Conservation (phyloP, 2,113 vertebrate species). For the Gopherus flavomarginatus region DNA sequence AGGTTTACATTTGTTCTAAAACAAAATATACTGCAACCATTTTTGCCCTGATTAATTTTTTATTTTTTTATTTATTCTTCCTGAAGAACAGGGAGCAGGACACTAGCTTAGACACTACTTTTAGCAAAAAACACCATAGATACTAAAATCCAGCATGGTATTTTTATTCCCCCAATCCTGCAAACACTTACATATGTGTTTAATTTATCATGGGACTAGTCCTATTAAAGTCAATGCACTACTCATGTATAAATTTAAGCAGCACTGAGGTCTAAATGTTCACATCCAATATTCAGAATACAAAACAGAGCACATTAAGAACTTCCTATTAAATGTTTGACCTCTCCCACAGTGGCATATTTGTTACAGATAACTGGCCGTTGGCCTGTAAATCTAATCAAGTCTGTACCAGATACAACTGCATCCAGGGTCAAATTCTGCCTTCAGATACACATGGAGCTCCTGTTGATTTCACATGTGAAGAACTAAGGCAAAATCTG, state of each 20-base stretch:
- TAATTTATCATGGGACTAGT: neutral
- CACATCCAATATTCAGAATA: neutral
- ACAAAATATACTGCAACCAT: neutral
- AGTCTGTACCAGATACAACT: fast-evolving
- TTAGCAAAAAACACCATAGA: neutral
- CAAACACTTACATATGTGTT: neutral
- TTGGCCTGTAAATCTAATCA: neutral
- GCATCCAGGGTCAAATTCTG: neutral
- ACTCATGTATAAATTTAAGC: neutral
- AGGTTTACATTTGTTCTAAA: neutral
- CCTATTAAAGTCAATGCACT: neutral
- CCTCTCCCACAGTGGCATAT: neutral
- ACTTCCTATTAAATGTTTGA: neutral
- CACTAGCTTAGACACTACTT: neutral
- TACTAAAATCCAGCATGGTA: neutral
- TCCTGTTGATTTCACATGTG: fast-evolving
- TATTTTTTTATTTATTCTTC: neutral
- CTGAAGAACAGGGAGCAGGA: neutral
- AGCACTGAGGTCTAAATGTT: neutral
- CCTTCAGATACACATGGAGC: neutral
- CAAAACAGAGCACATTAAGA: constrained; percentile 6
- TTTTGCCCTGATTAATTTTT: neutral
- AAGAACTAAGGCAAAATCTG: neutral
- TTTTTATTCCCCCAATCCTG: neutral
- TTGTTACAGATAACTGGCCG: neutral